Evolutionary conservation across 1,140 invertebrate genomes (phyloP).

Genomic region (Caerostris extrusa): DNA sequence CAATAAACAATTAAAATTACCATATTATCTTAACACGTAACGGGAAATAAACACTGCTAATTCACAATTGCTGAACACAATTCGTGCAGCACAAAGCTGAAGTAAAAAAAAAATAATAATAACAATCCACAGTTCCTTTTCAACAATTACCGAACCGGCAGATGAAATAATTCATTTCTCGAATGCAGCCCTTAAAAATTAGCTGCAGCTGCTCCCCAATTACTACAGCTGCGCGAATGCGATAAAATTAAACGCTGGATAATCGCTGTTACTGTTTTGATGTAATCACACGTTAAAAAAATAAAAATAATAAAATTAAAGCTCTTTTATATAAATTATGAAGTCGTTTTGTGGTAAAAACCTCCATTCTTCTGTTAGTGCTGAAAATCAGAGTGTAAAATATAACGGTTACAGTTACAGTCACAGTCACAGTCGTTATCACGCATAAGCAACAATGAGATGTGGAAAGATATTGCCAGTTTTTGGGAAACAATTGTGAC

Average conservation of each 20-base stretch:
- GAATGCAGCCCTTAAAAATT: not conserved
- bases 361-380: slow-evolving; percentile 29
- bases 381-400: slow-evolving; percentile 11
- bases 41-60: too few species aligned
- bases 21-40: too few species aligned
- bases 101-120: not conserved
- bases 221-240: not conserved
- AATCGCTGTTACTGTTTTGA: slow-evolving; percentile 30
- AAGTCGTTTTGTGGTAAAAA: slow-evolving; percentile 48
- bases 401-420: not conserved
- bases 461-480: slow-evolving; percentile 28
- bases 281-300: slow-evolving; percentile 41
- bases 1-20: too few species aligned
- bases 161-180: slow-evolving; percentile 11
- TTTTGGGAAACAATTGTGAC: slow-evolving; percentile 12
- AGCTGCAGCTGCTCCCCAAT: slow-evolving; percentile 6
- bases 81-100: not conserved
- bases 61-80: too few species aligned
- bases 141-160: slow-evolving; percentile 14
- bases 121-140: slow-evolving; percentile 22
- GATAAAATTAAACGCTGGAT: slow-evolving; percentile 35
- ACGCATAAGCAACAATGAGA: not conserved
- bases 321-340: slow-evolving; percentile 29
- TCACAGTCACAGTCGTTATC: not conserved
- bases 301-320: not conserved